Conservation (phyloP, 1,140 invertebrate genomes). For the Glomeris maerens region DNA sequence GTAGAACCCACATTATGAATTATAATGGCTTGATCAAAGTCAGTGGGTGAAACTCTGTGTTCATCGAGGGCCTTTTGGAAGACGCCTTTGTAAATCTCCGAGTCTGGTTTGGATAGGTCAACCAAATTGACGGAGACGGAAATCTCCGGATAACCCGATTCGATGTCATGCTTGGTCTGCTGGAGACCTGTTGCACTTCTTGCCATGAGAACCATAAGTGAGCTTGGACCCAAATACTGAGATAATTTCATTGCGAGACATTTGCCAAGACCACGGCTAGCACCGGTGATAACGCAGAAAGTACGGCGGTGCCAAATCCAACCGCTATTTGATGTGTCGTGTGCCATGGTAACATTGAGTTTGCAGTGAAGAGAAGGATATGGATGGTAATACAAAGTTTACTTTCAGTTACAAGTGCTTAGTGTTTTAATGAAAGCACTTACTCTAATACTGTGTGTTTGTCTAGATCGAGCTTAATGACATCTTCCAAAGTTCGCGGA, state of each 20-base stretch:
- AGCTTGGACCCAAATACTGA: constrained; percentile 42
- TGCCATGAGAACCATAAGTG: constrained; percentile 58
- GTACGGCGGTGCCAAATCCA: constrained; percentile 18
- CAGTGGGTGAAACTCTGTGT: constrained; percentile 22
- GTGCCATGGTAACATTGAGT: too few species aligned
- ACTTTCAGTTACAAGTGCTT: too few species aligned
- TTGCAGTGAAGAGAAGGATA: too few species aligned
- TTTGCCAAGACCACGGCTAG: constrained; percentile 72
- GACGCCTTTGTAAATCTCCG: constrained; percentile 32
- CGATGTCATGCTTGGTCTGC: constrained; percentile 41
- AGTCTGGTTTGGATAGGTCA: constrained; percentile 40
- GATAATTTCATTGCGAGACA: constrained; percentile 55
- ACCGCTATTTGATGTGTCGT: too few species aligned
- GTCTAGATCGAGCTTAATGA: too few species aligned
- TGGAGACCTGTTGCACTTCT: constrained; percentile 41
- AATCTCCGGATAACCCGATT: constrained; percentile 15
- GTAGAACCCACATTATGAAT: constrained; percentile 82
- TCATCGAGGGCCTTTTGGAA: constrained; percentile 32
- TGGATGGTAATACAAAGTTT: too few species aligned
- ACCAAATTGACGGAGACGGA: constrained; percentile 31
- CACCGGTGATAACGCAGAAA: constrained; percentile 59
- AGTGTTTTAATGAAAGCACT: too few species aligned
- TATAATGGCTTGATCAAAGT: constrained; percentile 54
- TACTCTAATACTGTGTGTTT: too few species aligned
- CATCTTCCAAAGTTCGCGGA: too few species aligned